A percentile compares a stretch with the other conserved stretches of the same genome.
These are phyloP conservation scores for Allobates femoralis DNA, from an alignment of 2,797 vertebrate genomes.

Conservation along the genomic window DNA sequence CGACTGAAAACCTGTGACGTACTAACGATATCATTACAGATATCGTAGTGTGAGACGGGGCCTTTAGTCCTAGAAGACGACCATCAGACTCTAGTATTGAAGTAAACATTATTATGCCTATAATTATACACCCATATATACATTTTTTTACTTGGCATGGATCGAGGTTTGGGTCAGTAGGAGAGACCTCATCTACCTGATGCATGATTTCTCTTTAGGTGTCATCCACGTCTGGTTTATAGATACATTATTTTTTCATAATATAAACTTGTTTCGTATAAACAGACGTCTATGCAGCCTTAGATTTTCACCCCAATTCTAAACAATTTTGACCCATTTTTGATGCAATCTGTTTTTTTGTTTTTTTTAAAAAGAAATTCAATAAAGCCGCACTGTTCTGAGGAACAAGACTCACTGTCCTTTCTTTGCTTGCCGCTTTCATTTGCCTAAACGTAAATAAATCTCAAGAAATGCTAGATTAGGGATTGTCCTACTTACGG, in stretches of 20 bases:
- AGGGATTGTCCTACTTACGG: constrained; percentile 45
- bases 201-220: too few relatives aligned
- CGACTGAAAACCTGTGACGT: too few relatives aligned
- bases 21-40: too few relatives aligned
- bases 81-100: background rate
- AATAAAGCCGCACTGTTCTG: constrained; percentile 66
- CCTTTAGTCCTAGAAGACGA: background rate
- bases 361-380: constrained; percentile 1
- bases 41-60: too few relatives aligned
- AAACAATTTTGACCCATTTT: background rate
- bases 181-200: too few relatives aligned
- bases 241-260: too few relatives aligned
- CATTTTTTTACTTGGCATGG: too few relatives aligned
- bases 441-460: constrained; percentile 30
- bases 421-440: background rate
- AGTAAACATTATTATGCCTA: background rate
- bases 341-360: background rate
- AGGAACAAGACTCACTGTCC: constrained; percentile 8
- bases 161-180: too few relatives aligned
- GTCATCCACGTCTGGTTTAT: too few relatives aligned
- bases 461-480: constrained; percentile 31
- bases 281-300: too few relatives aligned
- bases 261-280: too few relatives aligned
- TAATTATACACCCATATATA: too few relatives aligned
- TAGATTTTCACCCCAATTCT: background rate